Evolutionary conservation across 1,140 invertebrate species (phyloP), one percentile per base, ranked within the genome.

Genomic region (Aphis craccivora): DNA sequence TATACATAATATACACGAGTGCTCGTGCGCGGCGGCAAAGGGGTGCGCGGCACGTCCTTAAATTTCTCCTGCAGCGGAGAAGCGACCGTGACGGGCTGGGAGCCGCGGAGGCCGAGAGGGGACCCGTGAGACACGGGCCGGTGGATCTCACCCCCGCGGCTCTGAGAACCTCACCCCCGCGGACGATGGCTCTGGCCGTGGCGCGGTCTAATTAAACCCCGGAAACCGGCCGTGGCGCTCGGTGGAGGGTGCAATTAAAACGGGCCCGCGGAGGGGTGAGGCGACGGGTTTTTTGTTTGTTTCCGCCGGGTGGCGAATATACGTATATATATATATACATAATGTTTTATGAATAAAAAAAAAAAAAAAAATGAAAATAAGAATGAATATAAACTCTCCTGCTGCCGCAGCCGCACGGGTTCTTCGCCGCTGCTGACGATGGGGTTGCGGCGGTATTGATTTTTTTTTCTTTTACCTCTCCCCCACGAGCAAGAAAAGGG

Each of bases 381-480:
- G 84, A 43, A 43, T 40, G 84, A 37, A 45, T 40, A 40, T 86
- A 86, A 40, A 86, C 84, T 40, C 84, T 40, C 40, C 84, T n/a
- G 43, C 25, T 40, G 43, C 25, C 45, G 43, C 86, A 25, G 22
- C n/a, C 87, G 30, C 87, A 37, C 51, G 48, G 20, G 51, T 88
- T 51, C 86, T 88, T 53, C 48, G n/a, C n/a, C 22, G 25, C 84
- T 25, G 43, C 48, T 22, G 87, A 89, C 37, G 87, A 89, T 89
- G n/a, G 87, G 87, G 87, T 89, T 89, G 87, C 87, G 43, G 84
- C 37, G 87, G 87, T 89, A 89, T 90, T 60, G 88, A 90, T 90
- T 55, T 90, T 55, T 87, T 90, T 90, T 90, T 53, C 48, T 88
- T 88, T 89, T 51, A 51, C 45, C 86, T 88, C 86, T 20, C 86